A percentile compares a stretch with the other conserved stretches of the same genome.
phyloP scores from a whole-genome alignment of 1,140 invertebrate species.

The Kradibia gibbosae region DNA sequence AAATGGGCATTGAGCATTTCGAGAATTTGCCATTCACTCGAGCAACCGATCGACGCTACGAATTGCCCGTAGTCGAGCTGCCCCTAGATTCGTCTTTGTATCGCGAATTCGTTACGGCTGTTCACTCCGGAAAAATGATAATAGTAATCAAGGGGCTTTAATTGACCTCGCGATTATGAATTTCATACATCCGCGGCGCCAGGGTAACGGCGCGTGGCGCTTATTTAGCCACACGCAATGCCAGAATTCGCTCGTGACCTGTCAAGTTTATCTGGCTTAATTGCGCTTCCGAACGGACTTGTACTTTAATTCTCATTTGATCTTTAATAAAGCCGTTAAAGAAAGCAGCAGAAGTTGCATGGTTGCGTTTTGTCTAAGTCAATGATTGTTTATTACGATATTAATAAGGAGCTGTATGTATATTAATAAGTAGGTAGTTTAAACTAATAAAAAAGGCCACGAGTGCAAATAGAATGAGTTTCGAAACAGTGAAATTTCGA shows the following conservation, averaged over 20 bases:
- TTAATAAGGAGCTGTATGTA: too few species aligned
- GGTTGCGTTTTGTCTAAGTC: too few species aligned
- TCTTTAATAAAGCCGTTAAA: too few species aligned
- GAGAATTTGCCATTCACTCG: too few species aligned
- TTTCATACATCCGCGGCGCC: background rate
- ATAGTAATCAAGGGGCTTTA: background rate
- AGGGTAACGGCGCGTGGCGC: background rate
- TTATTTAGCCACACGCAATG: background rate
- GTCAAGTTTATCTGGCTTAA: constrained; percentile 9
- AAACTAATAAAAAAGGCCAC: background rate
- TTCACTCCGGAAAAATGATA: background rate
- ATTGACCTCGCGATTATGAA: background rate
- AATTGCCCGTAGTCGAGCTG: constrained; percentile 1
- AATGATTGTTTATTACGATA: too few species aligned
- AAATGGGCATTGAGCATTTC: too few species aligned
- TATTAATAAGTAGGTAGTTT: background rate
- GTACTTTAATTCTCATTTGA: too few species aligned
- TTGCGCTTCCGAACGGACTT: too few species aligned
- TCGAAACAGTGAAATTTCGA: constrained; percentile 2
- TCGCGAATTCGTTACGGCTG: background rate
- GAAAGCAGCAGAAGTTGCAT: too few species aligned
- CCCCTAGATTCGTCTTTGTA: background rate
- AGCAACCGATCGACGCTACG: too few species aligned
- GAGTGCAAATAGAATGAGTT: constrained; percentile 5
- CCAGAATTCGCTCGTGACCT: background rate